A percentile compares a stretch with the other conserved stretches of the same genome.
Conservation (phyloP, 1,140 invertebrate genomes). For the Dryas iulia region DNA sequence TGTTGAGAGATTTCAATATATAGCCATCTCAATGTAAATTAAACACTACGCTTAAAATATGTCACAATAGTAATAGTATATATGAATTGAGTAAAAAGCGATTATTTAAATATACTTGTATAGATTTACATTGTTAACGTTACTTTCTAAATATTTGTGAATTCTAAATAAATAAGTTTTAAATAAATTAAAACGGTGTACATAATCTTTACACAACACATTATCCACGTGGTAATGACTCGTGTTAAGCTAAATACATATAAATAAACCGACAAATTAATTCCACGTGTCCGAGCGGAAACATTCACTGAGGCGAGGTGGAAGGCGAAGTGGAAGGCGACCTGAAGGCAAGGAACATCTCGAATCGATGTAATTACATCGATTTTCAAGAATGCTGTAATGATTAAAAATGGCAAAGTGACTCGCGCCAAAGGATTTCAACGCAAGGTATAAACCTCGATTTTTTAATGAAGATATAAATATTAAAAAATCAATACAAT, state of each 20-base stretch:
- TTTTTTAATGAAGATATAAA: no score
- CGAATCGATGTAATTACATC: slow-evolving; percentile 4
- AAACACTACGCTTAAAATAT: no score
- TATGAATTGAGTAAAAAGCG: no score
- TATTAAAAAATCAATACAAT: no score
- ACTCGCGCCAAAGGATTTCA: slow-evolving; percentile 7
- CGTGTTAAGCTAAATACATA: neutral
- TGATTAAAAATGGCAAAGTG: slow-evolving; percentile 13
- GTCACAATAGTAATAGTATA: no score
- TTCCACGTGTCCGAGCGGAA: slow-evolving; percentile 1
- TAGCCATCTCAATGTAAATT: no score
- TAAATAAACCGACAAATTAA: neutral
- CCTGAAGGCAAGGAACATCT: neutral
- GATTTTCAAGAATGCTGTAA: slow-evolving; percentile 8
- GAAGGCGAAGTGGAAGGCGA: neutral
- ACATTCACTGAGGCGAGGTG: neutral
- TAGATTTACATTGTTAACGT: no score
- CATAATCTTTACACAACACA: neutral
- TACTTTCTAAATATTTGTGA: no score
- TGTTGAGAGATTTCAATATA: no score
- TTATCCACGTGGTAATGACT: neutral
- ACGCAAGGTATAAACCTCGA: no score
- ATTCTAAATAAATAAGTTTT: no score
- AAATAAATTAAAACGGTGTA: neutral
- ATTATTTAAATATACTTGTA: no score